Evolutionary conservation across 2,888 invertebrate genomes (phyloP), one percentile per base, ranked within the genome.

Genomic region (Campopleginae sp.): DNA sequence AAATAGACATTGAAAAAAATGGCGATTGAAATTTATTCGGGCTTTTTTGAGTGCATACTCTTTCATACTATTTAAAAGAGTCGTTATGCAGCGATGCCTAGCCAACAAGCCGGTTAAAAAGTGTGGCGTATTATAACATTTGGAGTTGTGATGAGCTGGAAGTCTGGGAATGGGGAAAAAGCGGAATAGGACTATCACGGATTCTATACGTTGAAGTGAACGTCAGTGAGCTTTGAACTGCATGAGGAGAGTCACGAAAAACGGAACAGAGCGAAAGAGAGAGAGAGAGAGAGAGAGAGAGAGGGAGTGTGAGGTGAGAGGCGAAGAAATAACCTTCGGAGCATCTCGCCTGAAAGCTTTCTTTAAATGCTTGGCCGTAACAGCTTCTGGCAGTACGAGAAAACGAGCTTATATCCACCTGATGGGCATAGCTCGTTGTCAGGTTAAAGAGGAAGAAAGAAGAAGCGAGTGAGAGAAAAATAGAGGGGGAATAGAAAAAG

Each of bases 41-140:
- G 87, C 87, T 88, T 88, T 87, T 87, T 87, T 86, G 87, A 88
- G 87, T 89, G 88, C 81, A 86, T 86, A 83, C 86, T 87, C 86
- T 85, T 87, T 85, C 84, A 82, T 82, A 86, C 86, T 86, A 78
- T 82, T 82, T 58, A 83, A 66, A 76, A 80, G 71, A 87, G 89
- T 83, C 88, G 88, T 88, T 88, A 86, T n/a, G n/a, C 86, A 78
- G 75, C 86, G 83, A 87, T 88, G 83, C 61, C 12, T 14, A 70
- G 23, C 71, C 8, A 44, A 27, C 48, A 54, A 33, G 38, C 38
- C 23, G 51, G 77, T 68, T n/a, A 46, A 63, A 74, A 31, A 58
- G 65, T 51, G 70, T 33, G 17, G 38, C 44, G n/a, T 71, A 71
- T 44, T 17, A 27, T 31, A 46, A 72, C 27, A 23, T 61, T 63